These are phyloP conservation scores for Epinephelus malabaricus DNA, from an alignment of 2,797 vertebrate genomes.

Conservation along the genomic window DNA sequence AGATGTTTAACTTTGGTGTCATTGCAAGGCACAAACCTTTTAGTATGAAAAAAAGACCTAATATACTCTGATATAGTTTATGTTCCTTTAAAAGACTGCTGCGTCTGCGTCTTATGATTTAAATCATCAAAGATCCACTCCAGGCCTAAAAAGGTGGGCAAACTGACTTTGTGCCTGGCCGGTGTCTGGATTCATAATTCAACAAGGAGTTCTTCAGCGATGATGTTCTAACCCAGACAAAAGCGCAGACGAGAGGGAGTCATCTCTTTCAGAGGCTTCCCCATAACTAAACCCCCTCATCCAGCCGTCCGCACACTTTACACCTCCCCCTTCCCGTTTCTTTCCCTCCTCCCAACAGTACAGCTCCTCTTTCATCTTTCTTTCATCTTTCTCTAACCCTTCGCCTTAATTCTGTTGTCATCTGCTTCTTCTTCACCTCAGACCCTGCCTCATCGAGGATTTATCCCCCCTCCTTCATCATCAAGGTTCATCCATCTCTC, in stretches of 20 bases:
- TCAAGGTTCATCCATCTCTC: not conserved
- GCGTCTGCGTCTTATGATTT: slow-evolving; percentile 2
- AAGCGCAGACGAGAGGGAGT: slow-evolving; percentile 18
- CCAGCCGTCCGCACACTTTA: slow-evolving; percentile 23
- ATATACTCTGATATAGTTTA: not conserved
- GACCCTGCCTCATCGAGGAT: not conserved
- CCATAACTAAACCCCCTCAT: slow-evolving; percentile 11
- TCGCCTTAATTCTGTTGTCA: slow-evolving; percentile 43
- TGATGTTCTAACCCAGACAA: slow-evolving; percentile 34
- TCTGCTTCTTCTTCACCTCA: slow-evolving; percentile 28
- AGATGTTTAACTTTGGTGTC: not conserved
- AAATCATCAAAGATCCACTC: slow-evolving; percentile 22
- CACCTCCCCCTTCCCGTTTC: slow-evolving; percentile 4
- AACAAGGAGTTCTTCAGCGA: slow-evolving; percentile 7
- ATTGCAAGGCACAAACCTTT: not conserved
- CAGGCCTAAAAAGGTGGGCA: not conserved
- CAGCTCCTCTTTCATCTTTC: slow-evolving; percentile 57
- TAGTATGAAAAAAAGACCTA: not conserved
- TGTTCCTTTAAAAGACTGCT: no score
- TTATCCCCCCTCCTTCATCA: slow-evolving; percentile 14
- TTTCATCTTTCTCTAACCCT: slow-evolving; percentile 46
- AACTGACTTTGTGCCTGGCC: not conserved
- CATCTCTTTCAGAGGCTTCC: slow-evolving; percentile 13
- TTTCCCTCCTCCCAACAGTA: slow-evolving; percentile 37
- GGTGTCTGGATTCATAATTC: slow-evolving; percentile 39